These are phyloP conservation scores for Tipula confusa DNA, from an alignment of 2,888 invertebrate species.

Conservation along the genomic window DNA sequence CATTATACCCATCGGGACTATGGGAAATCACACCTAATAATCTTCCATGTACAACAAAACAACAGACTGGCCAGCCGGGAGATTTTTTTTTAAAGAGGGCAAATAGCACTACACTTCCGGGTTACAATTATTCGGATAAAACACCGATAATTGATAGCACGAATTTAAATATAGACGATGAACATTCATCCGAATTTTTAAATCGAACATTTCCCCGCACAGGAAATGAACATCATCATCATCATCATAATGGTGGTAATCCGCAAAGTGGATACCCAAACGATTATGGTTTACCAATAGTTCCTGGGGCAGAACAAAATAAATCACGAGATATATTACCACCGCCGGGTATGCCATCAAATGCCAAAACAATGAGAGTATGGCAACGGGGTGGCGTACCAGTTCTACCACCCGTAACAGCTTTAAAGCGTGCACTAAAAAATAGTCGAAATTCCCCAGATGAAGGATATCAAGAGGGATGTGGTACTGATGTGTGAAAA, in stretches of 20 bases:
- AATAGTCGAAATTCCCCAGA: slow-evolving; percentile 83
- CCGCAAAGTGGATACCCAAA: slow-evolving; percentile 60
- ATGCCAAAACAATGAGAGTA: slow-evolving; percentile 76
- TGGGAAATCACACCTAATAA: slow-evolving; percentile 59
- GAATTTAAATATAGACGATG: slow-evolving; percentile 47
- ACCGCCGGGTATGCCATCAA: slow-evolving; percentile 52
- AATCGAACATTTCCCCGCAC: slow-evolving; percentile 60
- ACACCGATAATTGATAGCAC: slow-evolving; percentile 66
- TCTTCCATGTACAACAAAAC: slow-evolving; percentile 35
- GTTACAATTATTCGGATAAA: slow-evolving; percentile 64
- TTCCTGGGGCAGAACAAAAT: slow-evolving; percentile 49
- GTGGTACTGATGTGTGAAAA: slow-evolving; percentile 73
- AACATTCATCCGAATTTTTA: slow-evolving; percentile 50
- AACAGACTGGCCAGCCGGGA: slow-evolving; percentile 42
- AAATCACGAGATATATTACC: slow-evolving; percentile 40
- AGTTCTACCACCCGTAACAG: slow-evolving; percentile 78
- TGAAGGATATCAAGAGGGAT: slow-evolving; percentile 89
- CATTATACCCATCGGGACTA: slow-evolving; percentile 72
- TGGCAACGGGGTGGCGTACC: slow-evolving; percentile 83
- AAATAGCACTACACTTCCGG: slow-evolving; percentile 55
- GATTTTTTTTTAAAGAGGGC: slow-evolving; percentile 52
- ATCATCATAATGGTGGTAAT: slow-evolving; percentile 26
- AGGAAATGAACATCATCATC: slow-evolving; percentile 34
- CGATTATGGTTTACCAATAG: slow-evolving; percentile 73
- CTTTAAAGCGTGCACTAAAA: slow-evolving; percentile 76